Evolutionary conservation across 1,140 invertebrate genomes (phyloP).

Genomic region (Holcopasites calliopsidis): DNA sequence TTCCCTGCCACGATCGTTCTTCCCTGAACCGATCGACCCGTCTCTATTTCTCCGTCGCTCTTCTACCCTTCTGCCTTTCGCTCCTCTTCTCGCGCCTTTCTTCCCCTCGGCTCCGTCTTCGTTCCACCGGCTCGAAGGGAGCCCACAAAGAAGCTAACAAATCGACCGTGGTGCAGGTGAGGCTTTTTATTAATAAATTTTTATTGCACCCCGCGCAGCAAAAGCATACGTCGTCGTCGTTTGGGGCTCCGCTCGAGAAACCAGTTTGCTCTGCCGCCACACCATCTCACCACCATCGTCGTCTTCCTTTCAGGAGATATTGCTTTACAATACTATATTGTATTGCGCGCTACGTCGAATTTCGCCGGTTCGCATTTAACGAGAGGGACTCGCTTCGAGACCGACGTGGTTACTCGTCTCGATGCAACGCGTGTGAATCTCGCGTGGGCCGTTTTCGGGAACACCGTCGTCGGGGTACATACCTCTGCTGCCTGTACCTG

Average conservation of each 20-base stretch:
- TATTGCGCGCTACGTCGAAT: slow-evolving; percentile 64
- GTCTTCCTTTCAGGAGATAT: slow-evolving; percentile 64
- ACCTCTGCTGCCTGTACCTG: too few relatives aligned
- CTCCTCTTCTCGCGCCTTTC: neutral
- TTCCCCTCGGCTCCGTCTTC: neutral
- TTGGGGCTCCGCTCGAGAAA: slow-evolving; percentile 58
- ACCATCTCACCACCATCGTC: slow-evolving; percentile 54
- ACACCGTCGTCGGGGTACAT: neutral
- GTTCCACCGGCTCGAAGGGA: slow-evolving; percentile 7
- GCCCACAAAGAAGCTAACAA: slow-evolving; percentile 63
- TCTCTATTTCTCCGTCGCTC: neutral
- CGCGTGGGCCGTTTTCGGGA: neutral
- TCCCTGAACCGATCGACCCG: slow-evolving; percentile 38
- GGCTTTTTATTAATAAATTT: slow-evolving; percentile 67
- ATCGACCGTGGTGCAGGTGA: slow-evolving; percentile 60
- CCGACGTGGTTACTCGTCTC: slow-evolving; percentile 24
- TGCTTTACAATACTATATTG: slow-evolving; percentile 68
- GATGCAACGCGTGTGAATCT: slow-evolving; percentile 16
- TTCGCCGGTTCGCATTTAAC: slow-evolving; percentile 64
- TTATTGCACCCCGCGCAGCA: slow-evolving; percentile 57
- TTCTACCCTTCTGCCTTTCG: neutral
- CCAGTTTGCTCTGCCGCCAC: slow-evolving; percentile 61
- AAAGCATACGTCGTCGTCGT: slow-evolving; percentile 56
- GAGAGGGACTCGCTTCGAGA: slow-evolving; percentile 48
- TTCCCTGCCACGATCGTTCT: slow-evolving; percentile 44